Conservation (phyloP, 1,140 invertebrate species). For the Drosophila quadrilineata region DNA sequence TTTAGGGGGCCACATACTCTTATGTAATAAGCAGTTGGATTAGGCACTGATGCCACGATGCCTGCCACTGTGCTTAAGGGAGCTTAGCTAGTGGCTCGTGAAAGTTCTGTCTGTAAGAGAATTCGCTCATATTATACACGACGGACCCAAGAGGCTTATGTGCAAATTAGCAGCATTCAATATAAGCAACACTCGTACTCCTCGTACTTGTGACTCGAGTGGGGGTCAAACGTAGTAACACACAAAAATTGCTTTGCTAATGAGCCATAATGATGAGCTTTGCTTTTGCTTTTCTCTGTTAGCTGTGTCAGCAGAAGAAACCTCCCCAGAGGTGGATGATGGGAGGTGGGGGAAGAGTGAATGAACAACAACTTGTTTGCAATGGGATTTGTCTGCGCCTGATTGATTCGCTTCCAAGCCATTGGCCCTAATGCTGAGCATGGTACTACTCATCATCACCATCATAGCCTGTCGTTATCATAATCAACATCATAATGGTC, state of each 20-base stretch:
- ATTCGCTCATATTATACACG: conserved; percentile 57
- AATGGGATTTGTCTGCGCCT: conserved; percentile 42
- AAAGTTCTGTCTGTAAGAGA: conserved; percentile 60
- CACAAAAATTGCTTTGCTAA: conserved; percentile 73
- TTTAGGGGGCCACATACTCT: conserved; percentile 32
- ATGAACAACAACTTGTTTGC: conserved; percentile 29
- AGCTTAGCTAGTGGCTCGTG: conserved; percentile 40
- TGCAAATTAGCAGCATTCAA: conserved; percentile 76
- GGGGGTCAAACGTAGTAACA: conserved; percentile 15
- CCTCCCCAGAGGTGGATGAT: neutral
- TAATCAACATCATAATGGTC: conserved; percentile 4
- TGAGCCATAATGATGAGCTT: conserved; percentile 76
- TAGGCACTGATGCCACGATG: conserved; percentile 18
- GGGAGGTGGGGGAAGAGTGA: neutral
- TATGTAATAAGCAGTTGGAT: conserved; percentile 71
- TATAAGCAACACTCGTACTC: conserved; percentile 48
- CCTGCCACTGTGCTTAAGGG: conserved; percentile 32
- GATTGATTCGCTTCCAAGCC: conserved; percentile 72
- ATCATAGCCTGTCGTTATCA: too few species aligned
- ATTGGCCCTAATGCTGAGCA: conserved; percentile 45
- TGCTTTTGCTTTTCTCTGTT: conserved; percentile 39
- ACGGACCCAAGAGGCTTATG: conserved; percentile 55
- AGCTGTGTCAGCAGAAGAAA: conserved; percentile 13
- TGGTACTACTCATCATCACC: conserved; percentile 21
- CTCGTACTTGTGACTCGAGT: neutral